These are phyloP conservation scores for Peribatodes rhomboidaria DNA, from an alignment of 2,888 invertebrate species.

Conservation along the genomic window DNA sequence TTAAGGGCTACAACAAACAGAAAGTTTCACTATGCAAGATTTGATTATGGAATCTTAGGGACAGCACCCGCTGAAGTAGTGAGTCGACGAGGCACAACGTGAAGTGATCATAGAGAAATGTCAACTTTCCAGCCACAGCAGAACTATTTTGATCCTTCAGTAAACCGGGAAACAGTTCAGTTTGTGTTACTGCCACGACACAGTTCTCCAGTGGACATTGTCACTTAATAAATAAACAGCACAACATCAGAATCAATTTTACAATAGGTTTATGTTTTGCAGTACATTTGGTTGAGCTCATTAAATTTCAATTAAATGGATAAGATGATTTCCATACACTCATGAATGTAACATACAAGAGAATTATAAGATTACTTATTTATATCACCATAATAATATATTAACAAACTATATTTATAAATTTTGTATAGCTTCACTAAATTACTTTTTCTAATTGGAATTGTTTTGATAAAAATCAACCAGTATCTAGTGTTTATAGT, in stretches of 20 bases:
- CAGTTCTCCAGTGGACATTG: too few species aligned
- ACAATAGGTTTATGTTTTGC: neutral
- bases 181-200: too few species aligned
- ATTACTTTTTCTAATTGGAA: constrained; percentile 15
- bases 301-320: constrained; percentile 3
- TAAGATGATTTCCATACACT: constrained; percentile 19
- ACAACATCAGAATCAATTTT: constrained; percentile 1
- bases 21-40: constrained; percentile 9
- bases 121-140: too few species aligned
- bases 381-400: constrained; percentile 33
- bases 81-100: too few species aligned
- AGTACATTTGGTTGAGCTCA: constrained; percentile 20
- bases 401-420: constrained; percentile 31
- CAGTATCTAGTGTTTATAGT: neutral
- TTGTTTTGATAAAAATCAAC: neutral
- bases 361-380: constrained; percentile 23
- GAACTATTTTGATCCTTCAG: too few species aligned
- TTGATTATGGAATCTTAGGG: constrained; percentile 1
- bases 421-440: constrained; percentile 50
- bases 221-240: neutral
- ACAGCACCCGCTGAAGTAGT: too few species aligned
- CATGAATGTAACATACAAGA: constrained; percentile 15
- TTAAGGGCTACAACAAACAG: too few species aligned
- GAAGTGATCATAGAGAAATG: too few species aligned
- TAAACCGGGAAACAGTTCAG: too few species aligned